Base-by-base conservation (phyloP, 2,797 vertebrate genomes). In the Pangasius macronema region DNA sequence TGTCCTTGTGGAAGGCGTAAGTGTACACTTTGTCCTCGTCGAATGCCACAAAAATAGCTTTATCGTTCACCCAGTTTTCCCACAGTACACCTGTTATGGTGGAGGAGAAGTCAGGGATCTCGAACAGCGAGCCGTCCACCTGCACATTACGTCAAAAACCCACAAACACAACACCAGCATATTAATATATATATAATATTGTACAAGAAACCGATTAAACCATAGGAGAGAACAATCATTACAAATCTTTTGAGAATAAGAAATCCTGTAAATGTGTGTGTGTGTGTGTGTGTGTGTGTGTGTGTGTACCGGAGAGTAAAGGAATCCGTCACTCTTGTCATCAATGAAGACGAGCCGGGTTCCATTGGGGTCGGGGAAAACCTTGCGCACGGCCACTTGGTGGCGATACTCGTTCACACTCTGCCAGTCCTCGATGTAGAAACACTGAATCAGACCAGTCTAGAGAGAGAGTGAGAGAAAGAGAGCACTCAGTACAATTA, bases 11-110 rank as follows among this genome's bases (percentile, higher is more conserved):
- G 93, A 99, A 96, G 87, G 97, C 94, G 0, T 99, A 99, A 5
- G 98, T 99, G 89, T 98, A 98, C 0, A 96, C 96, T 91, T 98
- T 99, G 92, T 99, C 98, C 57, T 98, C 97, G 75, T 99, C 98
- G 57, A 96, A 99, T 51, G 97, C 97, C 87, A 97, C 95, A 91
- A 97, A 99, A 87, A 98, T 97, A 57, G 96, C 96, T 94, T 96
- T 97, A 93, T 98, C 97, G 92, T 95, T 92, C 0, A 95, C 95
- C 96, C 97, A 99, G 93, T 97, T 98, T 93, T 99, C 99, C 99
- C 99, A 99, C 70, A 99, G 94, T 84, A 99, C 95, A 89, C 97
- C 97, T 90, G 96, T 98, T 93, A 98, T 97, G 86, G 97, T 97
- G 67, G 97, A 97, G 36, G 97, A 97, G 91, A 99, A 98, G 91